Percentiles rank a stretch among this genome's conserved stretches.
phyloP scores from a whole-genome alignment of 2,113 vertebrate species.

The Urocolius indicus region DNA sequence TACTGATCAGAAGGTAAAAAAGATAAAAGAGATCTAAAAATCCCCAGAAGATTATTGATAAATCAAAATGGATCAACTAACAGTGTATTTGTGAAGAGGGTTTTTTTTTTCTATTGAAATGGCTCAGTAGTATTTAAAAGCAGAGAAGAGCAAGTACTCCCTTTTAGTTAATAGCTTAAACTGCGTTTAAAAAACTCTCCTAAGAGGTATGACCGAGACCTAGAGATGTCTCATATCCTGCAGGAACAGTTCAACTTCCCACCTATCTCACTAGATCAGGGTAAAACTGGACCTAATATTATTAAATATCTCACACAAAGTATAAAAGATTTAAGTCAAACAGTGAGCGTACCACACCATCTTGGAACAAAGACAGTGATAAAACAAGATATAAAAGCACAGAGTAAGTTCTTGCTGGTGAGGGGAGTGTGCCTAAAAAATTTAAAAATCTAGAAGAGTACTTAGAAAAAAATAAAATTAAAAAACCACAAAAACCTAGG shows the following conservation, averaged over 20 bases:
- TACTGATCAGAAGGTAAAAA: not conserved
- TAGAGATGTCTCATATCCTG: not conserved
- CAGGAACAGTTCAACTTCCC: not conserved
- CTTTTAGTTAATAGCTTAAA: not conserved
- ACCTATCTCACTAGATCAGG: not conserved
- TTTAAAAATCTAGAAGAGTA: not conserved
- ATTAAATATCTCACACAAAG: not conserved
- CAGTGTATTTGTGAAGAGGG: not conserved
- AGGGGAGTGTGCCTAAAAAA: not conserved
- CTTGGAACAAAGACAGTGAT: not conserved
- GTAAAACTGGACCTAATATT: not conserved
- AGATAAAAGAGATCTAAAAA: not conserved
- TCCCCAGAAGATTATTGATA: not conserved
- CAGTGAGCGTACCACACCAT: not conserved
- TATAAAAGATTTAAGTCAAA: not conserved
- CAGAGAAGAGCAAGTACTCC: not conserved
- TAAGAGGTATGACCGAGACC: not conserved
- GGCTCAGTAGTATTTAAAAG: not conserved
- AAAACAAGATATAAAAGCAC: not conserved
- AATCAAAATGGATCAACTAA: not conserved
- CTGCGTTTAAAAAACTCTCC: not conserved
- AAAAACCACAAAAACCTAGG: not conserved
- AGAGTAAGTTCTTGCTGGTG: fast-evolving
- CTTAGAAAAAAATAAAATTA: not conserved
- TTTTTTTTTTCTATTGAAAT: not conserved